Evolutionary conservation across 2,888 invertebrate species (phyloP).

Genomic region (Phengaris alcon): DNA sequence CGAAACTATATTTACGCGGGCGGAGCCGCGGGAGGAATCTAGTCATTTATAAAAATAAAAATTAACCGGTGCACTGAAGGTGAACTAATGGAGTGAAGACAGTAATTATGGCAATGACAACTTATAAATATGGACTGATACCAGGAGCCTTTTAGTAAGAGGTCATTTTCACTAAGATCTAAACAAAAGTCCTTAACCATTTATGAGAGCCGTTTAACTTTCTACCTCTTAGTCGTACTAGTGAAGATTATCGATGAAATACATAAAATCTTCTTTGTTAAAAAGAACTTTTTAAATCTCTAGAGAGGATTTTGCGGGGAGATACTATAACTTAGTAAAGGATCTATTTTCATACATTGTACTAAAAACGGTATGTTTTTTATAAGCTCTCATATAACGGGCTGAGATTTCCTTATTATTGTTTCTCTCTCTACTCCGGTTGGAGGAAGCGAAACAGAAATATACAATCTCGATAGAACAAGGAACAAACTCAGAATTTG

Average conservation of each 20-base stretch:
- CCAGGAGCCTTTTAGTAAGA: not conserved
- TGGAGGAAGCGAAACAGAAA: not conserved
- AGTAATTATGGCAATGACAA: not conserved
- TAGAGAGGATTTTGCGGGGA: not conserved
- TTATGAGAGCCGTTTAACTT: conserved; percentile 16
- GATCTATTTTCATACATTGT: too few relatives aligned
- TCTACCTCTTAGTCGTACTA: not conserved
- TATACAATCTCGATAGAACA: conserved; percentile 6
- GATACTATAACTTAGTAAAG: too few relatives aligned
- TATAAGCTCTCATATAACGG: too few relatives aligned
- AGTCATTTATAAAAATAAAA: not conserved
- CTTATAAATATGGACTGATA: not conserved
- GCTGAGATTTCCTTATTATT: not conserved
- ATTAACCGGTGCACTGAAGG: not conserved
- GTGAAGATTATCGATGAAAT: not conserved
- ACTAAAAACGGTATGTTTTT: too few relatives aligned
- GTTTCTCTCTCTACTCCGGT: not conserved
- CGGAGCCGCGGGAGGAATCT: too few relatives aligned
- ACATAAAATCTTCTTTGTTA: not conserved
- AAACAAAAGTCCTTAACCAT: conserved; percentile 17
- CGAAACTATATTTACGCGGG: too few relatives aligned
- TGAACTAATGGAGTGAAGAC: not conserved
- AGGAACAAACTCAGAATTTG: conserved; percentile 25
- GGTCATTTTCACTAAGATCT: conserved; percentile 3
- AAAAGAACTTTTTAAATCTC: not conserved